These are phyloP conservation scores for Harpegnathos saltator DNA, from an alignment of 1,140 invertebrate genomes.

Conservation along the genomic window DNA sequence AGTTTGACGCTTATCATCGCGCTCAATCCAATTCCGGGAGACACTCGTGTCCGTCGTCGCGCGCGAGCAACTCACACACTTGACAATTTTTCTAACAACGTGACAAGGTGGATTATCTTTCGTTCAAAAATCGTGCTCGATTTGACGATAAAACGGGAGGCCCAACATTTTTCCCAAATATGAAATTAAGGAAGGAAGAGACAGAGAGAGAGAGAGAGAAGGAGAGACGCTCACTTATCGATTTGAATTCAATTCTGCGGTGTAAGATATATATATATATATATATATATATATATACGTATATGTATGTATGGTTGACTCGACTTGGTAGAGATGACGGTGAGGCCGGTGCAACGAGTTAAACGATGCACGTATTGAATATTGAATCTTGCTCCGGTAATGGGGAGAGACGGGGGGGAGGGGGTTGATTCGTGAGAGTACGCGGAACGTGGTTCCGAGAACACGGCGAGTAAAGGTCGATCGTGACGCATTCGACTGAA, in stretches of 20 bases:
- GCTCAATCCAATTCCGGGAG: conserved; percentile 62
- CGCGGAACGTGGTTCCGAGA: conserved; percentile 45
- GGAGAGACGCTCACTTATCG: neutral
- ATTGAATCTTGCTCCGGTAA: neutral
- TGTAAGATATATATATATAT: too few species aligned
- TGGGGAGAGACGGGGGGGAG: neutral
- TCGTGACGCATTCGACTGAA: conserved; percentile 72
- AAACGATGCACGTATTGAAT: neutral
- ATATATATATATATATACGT: too few species aligned
- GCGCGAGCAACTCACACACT: conserved; percentile 64
- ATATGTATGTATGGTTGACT: too few species aligned
- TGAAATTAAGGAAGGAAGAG: too few species aligned
- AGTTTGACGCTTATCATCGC: conserved; percentile 66
- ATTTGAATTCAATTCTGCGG: neutral
- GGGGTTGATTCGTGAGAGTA: neutral
- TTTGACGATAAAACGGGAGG: neutral
- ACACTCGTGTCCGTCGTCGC: conserved; percentile 66
- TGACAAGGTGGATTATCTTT: conserved; percentile 39
- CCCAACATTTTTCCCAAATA: neutral
- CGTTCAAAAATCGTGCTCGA: conserved; percentile 1
- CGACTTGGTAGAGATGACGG: neutral
- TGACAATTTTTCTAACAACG: conserved; percentile 54
- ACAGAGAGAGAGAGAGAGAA: neutral
- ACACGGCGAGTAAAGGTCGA: conserved; percentile 60
- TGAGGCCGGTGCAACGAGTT: neutral